Evolutionary conservation across 2,888 invertebrate genomes (phyloP).

Genomic region (Cancer borealis): DNA sequence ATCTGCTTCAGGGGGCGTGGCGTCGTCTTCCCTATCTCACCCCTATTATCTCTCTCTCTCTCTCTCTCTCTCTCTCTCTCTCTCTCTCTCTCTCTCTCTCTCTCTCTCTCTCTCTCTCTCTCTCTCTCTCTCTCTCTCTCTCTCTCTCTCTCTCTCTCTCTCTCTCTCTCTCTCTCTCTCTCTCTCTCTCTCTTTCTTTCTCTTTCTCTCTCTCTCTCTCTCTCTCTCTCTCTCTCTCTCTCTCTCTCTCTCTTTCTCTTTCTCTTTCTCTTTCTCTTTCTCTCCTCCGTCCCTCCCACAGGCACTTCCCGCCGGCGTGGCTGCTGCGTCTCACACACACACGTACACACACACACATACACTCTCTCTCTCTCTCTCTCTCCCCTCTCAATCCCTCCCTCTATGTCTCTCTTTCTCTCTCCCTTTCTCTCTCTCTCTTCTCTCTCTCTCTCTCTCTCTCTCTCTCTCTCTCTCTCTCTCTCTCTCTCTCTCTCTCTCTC

Average conservation of each 20-base stretch:
- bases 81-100: slow-evolving; percentile 39
- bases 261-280: background rate
- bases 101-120: slow-evolving; percentile 20
- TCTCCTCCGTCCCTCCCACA: background rate
- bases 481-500: slow-evolving; percentile 22
- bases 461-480: slow-evolving; percentile 16
- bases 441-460: background rate
- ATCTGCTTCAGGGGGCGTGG: no score
- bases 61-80: background rate
- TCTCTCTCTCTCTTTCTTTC: background rate
- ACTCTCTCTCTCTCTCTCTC: background rate
- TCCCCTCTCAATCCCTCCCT: background rate
- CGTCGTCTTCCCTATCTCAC: no score
- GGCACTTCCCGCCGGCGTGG: slow-evolving; percentile 1
- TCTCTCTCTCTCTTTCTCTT: background rate
- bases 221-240: background rate
- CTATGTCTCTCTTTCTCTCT: background rate
- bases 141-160: background rate
- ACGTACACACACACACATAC: no score
- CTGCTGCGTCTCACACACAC: background rate
- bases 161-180: background rate
- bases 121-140: slow-evolving; percentile 20
- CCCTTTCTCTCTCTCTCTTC: background rate
- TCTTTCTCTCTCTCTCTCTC: background rate
- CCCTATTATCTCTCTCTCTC: no score